phyloP scores from a whole-genome alignment of 64 coral and sea anemone species.

The Stylophora pistillata region DNA sequence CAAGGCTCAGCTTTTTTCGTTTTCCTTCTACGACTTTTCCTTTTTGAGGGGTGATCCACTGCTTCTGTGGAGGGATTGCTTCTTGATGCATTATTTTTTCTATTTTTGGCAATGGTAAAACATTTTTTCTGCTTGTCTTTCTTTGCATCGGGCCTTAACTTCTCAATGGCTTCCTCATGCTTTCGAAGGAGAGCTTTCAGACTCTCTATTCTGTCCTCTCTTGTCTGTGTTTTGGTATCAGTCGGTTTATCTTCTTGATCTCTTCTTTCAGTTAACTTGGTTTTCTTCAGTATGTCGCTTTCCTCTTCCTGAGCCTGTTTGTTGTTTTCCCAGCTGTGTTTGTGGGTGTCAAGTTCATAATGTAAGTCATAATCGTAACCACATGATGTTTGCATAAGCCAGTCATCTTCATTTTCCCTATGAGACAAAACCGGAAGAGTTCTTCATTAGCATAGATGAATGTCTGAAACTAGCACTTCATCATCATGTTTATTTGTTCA shows the following conservation, averaged over 20 bases:
- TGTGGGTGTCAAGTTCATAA: background rate
- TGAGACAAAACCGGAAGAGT: background rate
- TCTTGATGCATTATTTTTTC: background rate
- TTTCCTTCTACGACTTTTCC: background rate
- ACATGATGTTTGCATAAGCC: conserved; percentile 24
- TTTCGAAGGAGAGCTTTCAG: conserved; percentile 3
- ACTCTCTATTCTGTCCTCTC: conserved; percentile 11
- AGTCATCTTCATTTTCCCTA: background rate
- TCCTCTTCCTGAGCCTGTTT: background rate
- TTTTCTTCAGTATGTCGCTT: background rate
- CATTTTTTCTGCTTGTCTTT: background rate
- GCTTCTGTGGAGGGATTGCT: background rate
- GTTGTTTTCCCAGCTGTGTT: background rate
- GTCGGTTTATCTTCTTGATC: background rate
- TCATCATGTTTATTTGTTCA: too few relatives aligned
- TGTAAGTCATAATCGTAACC: background rate
- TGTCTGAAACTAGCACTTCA: too few relatives aligned
- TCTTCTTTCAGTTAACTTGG: background rate
- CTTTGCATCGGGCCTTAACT: background rate
- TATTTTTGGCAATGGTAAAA: background rate
- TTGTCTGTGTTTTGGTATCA: background rate
- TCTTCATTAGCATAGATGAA: background rate
- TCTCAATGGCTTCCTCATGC: conserved; percentile 29
- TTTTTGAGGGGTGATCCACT: background rate
- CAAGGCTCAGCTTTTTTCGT: background rate